Percentiles rank a stretch among this genome's conserved stretches.
phyloP scores from a whole-genome alignment of 2,113 vertebrate species.

The Orcinus orca region DNA sequence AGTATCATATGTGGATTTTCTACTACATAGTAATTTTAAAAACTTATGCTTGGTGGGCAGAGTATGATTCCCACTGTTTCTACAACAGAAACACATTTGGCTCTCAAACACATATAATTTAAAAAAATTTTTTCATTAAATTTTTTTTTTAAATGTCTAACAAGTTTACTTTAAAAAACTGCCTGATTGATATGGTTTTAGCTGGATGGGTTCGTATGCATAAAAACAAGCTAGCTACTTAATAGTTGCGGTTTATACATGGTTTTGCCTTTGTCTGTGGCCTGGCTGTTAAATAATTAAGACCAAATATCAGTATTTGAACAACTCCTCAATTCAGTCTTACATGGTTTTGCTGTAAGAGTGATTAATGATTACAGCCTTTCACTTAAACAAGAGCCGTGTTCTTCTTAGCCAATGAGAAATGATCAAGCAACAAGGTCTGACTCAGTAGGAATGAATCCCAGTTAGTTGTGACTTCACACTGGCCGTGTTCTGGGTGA shows the following conservation, averaged over 20 bases:
- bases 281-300: neutral
- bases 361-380: too few relatives aligned
- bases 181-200: neutral
- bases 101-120: neutral
- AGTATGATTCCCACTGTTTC: neutral
- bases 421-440: rapidly evolving
- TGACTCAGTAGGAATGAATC: rapidly evolving
- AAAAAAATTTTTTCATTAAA: too few relatives aligned
- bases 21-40: neutral
- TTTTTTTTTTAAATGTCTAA: neutral
- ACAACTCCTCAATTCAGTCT: neutral
- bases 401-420: neutral
- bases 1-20: neutral
- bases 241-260: neutral
- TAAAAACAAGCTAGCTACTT: neutral
- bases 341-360: too few relatives aligned
- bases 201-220: neutral
- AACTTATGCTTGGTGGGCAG: neutral
- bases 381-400: neutral
- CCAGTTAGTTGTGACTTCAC: too few relatives aligned
- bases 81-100: neutral
- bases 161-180: neutral
- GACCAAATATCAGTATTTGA: neutral
- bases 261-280: neutral
- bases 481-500: too few relatives aligned